phyloP scores from a whole-genome alignment of 1,140 invertebrate species.

The Notospermus geniculatus region DNA sequence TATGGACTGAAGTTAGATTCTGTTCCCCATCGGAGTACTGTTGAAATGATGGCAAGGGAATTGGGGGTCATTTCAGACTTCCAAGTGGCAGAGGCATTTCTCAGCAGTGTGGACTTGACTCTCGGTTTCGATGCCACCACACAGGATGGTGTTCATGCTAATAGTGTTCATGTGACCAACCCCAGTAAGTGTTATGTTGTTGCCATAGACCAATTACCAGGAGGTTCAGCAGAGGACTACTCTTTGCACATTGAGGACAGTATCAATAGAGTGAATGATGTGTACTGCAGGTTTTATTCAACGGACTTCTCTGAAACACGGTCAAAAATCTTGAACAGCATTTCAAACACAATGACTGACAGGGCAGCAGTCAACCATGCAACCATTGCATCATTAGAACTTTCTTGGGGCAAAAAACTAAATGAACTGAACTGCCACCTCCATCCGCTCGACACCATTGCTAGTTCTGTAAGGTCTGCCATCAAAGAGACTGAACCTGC shows the following conservation, averaged over 20 bases:
- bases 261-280: neutral
- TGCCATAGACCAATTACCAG: conserved; percentile 7
- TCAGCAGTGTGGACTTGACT: neutral
- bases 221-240: conserved; percentile 13
- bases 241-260: neutral
- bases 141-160: conserved; percentile 13
- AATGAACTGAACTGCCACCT: conserved; percentile 21
- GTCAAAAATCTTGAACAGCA: conserved; percentile 9
- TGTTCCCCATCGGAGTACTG: neutral
- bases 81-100: neutral
- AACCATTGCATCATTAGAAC: neutral
- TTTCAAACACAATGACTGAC: conserved; percentile 18
- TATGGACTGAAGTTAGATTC: neutral
- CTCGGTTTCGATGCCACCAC: conserved; percentile 14
- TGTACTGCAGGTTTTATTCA: neutral
- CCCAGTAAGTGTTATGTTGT: neutral
- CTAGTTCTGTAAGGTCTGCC: conserved; percentile 4
- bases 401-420: conserved; percentile 9
- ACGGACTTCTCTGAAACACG: conserved; percentile 1
- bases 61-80: conserved; percentile 8
- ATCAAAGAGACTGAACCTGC: conserved; percentile 1
- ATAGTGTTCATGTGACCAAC: conserved; percentile 7
- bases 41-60: conserved; percentile 8
- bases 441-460: conserved; percentile 19
- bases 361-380: conserved; percentile 15